Evolutionary conservation across 2,113 vertebrate species (phyloP).

Genomic region (Aphelocoma coerulescens): DNA sequence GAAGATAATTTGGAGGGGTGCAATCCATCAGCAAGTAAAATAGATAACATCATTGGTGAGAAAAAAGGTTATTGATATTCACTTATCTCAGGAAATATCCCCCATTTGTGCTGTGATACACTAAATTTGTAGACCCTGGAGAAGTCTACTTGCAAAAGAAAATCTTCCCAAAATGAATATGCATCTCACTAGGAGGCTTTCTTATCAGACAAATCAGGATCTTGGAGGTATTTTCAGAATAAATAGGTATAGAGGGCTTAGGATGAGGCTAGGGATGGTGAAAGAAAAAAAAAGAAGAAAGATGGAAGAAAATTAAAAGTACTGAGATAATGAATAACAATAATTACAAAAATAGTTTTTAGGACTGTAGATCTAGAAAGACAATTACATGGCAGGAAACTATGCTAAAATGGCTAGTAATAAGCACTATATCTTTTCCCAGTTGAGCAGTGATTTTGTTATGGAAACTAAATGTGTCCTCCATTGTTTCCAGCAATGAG

Average conservation of each 20-base stretch:
- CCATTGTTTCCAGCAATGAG: neutral
- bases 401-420: neutral
- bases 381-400: neutral
- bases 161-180: neutral
- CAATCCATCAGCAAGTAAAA: neutral
- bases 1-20: neutral
- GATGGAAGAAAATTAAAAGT: neutral
- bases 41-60: neutral
- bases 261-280: no score
- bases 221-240: neutral
- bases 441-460: neutral
- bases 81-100: neutral
- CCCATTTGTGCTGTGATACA: neutral
- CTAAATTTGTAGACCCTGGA: neutral
- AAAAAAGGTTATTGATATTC: neutral
- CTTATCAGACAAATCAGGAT: neutral
- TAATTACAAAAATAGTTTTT: neutral
- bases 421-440: neutral
- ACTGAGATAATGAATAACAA: neutral
- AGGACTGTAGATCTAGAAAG: neutral
- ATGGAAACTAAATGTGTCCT: neutral
- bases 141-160: neutral
- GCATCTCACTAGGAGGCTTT: neutral
- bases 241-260: neutral
- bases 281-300: neutral